phyloP scores from a whole-genome alignment of 2,888 invertebrate species.

The Phragmatobia fuliginosa region DNA sequence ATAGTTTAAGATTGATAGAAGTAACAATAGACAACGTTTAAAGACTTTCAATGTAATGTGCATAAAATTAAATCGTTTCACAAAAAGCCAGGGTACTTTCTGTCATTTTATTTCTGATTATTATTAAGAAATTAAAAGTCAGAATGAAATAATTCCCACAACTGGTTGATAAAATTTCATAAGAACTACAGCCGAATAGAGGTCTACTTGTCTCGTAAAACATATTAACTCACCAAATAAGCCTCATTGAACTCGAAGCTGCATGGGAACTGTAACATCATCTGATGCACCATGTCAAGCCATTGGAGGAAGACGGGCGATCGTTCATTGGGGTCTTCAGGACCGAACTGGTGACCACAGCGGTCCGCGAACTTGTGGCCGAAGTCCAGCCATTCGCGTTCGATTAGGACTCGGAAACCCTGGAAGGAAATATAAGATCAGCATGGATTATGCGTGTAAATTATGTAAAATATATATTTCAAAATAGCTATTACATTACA shows the following conservation, averaged over 20 bases:
- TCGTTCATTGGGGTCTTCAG: slow-evolving; percentile 96
- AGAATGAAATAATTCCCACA: neutral
- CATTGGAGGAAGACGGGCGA: slow-evolving; percentile 99
- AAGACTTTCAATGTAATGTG: no score
- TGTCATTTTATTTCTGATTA: neutral
- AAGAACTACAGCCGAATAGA: neutral
- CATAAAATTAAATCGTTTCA: no score
- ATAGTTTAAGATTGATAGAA: no score
- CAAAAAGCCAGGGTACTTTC: no score
- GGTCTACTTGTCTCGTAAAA: no score
- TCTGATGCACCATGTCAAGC: slow-evolving; percentile 98
- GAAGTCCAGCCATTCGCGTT: slow-evolving; percentile 98
- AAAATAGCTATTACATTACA: no score
- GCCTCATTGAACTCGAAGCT: slow-evolving; percentile 98
- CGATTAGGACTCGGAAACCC: slow-evolving; percentile 97
- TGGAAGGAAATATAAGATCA: slow-evolving; percentile 63
- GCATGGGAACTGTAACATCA: slow-evolving; percentile 95
- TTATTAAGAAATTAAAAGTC: neutral
- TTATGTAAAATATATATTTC: no score
- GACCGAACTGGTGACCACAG: slow-evolving; percentile 93
- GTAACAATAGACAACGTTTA: no score
- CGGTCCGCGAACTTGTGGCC: slow-evolving; percentile 99
- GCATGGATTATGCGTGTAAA: neutral
- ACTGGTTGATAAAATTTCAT: neutral
- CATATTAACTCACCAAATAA: slow-evolving; percentile 94